phyloP scores from a whole-genome alignment of 2,113 vertebrate genomes.

The Nicator chloris region DNA sequence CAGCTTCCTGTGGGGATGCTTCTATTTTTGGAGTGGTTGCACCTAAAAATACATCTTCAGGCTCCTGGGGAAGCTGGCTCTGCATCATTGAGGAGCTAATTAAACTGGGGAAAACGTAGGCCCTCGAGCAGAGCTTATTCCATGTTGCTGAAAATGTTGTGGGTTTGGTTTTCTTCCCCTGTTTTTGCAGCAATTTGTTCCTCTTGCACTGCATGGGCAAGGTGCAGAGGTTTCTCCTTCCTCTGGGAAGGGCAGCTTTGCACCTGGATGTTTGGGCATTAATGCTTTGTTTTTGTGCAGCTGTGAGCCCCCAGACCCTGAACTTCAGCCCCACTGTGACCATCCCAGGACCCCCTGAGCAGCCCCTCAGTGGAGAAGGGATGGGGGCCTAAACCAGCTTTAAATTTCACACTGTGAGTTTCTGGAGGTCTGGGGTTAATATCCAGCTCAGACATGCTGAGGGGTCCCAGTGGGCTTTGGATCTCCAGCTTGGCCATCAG shows the following conservation, averaged over 20 bases:
- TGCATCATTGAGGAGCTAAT: not conserved
- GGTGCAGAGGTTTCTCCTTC: not conserved
- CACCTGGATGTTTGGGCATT: not conserved
- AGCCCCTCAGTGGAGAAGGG: not conserved
- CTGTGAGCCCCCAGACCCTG: not conserved
- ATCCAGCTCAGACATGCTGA: not conserved
- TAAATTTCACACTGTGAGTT: not conserved
- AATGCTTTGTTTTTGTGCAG: not conserved
- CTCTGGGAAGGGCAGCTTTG: not conserved
- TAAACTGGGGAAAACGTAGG: not conserved
- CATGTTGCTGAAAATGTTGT: rapidly evolving
- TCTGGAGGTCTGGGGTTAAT: not conserved
- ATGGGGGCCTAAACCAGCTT: not conserved
- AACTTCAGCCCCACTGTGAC: not conserved
- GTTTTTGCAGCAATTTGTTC: rapidly evolving
- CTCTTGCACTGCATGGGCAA: rapidly evolving
- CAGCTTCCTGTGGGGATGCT: not conserved
- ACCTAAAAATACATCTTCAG: slow-evolving; percentile 40
- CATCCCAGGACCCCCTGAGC: rapidly evolving
- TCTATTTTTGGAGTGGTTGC: not conserved
- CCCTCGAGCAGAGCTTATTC: not conserved
- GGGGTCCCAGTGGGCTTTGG: not conserved
- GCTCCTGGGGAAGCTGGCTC: slow-evolving; percentile 4
- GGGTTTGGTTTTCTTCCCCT: not conserved
- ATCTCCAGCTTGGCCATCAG: not conserved